phyloP scores from a whole-genome alignment of 1,140 invertebrate species.

The Sipha flava region DNA sequence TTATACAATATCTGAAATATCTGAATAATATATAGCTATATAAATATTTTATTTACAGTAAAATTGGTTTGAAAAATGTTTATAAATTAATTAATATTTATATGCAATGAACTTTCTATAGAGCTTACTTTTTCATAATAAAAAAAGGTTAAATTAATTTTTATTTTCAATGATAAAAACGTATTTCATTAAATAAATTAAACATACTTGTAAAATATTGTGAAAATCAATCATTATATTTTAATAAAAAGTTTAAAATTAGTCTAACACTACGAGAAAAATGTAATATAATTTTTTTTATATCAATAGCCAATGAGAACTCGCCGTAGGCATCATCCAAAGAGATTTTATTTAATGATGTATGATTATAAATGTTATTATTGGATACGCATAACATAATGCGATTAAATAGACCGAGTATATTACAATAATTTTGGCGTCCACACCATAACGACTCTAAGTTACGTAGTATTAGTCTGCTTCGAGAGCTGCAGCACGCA shows the following conservation, averaged over 20 bases:
- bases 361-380: slow-evolving; percentile 21
- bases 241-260: too few species aligned
- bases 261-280: background rate
- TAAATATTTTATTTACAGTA: background rate
- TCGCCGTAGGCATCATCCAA: background rate
- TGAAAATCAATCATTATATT: too few species aligned
- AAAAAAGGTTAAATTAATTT: too few species aligned
- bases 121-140: too few species aligned
- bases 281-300: background rate
- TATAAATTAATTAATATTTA: too few species aligned
- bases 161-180: too few species aligned
- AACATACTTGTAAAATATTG: too few species aligned
- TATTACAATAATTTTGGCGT: background rate
- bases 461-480: background rate
- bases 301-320: background rate
- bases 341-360: background rate
- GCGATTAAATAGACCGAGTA: background rate
- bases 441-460: background rate
- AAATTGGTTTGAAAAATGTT: background rate
- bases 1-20: background rate
- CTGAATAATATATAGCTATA: background rate
- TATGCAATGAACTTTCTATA: too few species aligned
- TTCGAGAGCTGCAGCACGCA: background rate
- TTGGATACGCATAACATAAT: slow-evolving; percentile 15
- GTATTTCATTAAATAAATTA: too few species aligned